Evolutionary conservation across 2,888 invertebrate species (phyloP), one percentile per base, ranked within the genome.

Genomic region (Trichogramma dendrolimi): DNA sequence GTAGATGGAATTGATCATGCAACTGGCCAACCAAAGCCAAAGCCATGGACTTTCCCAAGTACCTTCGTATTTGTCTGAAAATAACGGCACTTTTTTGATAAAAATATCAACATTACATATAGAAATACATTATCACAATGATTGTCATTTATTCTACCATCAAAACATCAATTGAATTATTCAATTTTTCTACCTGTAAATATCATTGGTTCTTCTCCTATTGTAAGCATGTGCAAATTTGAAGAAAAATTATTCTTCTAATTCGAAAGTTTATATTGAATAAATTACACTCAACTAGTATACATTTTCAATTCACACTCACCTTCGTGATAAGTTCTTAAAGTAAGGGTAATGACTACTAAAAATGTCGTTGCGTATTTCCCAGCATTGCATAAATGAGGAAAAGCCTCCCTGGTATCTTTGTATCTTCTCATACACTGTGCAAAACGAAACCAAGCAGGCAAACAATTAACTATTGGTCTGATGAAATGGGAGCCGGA

Each of bases 341-440:
- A 80, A 0, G 92, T 89, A 4, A 88, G 84, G 73, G 96, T 94
- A 43, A 93, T 83, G 7, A 97, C 92, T 4, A 96, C 96, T 68
- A 97, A 87, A 82, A 98, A 98, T 0, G 97, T 94, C 0, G 97
- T 96, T 0, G 96, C 92, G 79, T 99, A 99, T 82, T 99, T 99
- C 60, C 94, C 95, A 3, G 99, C 99, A 81, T 99, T 99, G 3
- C 92, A 94, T 59, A 99, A 83, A 83, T 99, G 99, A 0, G 97
- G 96, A 81, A 95, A 95, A 1, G 91, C 91, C 75, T 96, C 94
- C 68, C 87, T 87, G 0, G 95, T 93, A 80, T 99, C 99, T 1
- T 94, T 84, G 80, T 96, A 99, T 66, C 99, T 90, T 0, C 98
- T 85, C 59, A 99, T 80, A 72, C 98, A 99, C 79, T 99, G 98